Conservation (phyloP, 1,140 invertebrate species). For the Zeugodacus cucurbitae region DNA sequence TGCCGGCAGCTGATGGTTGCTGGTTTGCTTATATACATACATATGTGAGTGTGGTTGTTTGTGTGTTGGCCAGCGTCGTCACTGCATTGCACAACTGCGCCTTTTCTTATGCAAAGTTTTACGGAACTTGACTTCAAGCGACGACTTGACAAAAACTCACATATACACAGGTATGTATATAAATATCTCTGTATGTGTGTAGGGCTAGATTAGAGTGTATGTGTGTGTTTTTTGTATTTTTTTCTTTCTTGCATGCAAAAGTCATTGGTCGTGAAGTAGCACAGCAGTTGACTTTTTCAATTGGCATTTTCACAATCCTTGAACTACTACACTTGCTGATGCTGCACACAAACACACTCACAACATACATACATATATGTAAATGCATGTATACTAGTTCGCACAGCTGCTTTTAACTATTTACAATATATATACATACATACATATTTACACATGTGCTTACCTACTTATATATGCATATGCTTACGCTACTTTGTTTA, state of each 20-base stretch:
- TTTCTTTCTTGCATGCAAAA: not conserved
- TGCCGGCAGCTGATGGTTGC: not conserved
- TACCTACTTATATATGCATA: not conserved
- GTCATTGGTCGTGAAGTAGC: conserved; percentile 29
- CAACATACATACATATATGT: not conserved
- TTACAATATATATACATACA: not conserved
- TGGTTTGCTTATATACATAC: not conserved
- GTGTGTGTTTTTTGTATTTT: not conserved
- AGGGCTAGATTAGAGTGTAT: not conserved
- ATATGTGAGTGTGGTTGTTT: not conserved
- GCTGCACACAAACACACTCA: not conserved
- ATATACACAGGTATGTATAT: not conserved
- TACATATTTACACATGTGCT: not conserved
- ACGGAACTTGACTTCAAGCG: conserved; percentile 9
- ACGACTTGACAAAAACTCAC: not conserved
- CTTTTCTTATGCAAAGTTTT: conserved; percentile 39
- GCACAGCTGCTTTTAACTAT: too few relatives aligned
- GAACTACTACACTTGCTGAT: conserved; percentile 33
- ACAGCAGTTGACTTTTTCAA: conserved; percentile 38
- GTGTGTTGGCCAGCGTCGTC: not conserved
- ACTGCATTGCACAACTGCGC: conserved; percentile 33
- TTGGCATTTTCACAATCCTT: conserved; percentile 36
- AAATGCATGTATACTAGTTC: not conserved
- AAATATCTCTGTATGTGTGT: not conserved
- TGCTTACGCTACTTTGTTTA: not conserved